Conservation (phyloP, 2,888 invertebrate genomes). For the Drosophila neutralis region DNA sequence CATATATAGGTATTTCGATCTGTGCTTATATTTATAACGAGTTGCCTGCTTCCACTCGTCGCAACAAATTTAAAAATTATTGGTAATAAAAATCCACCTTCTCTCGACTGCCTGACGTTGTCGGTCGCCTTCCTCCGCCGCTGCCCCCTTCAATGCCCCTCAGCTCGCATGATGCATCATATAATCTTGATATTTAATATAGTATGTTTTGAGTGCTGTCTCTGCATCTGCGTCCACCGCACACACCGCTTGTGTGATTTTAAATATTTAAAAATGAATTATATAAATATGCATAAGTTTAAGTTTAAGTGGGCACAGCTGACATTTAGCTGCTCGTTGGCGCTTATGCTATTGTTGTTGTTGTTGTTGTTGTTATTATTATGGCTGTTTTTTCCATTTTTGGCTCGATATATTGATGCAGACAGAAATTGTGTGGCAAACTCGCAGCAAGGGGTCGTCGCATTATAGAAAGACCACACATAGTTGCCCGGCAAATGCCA, state of each 20-base stretch:
- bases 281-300: conserved; percentile 78
- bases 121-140: not conserved
- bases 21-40: conserved; percentile 78
- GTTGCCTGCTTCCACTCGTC: conserved; percentile 73
- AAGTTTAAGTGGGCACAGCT: conserved; percentile 72
- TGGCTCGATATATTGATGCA: conserved; percentile 27
- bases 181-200: conserved; percentile 77
- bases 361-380: conserved; percentile 6
- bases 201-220: conserved; percentile 60
- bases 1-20: conserved; percentile 55
- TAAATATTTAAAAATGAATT: conserved; percentile 76
- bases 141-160: not conserved
- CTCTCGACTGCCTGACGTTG: conserved; percentile 17
- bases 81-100: conserved; percentile 78
- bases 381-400: not conserved
- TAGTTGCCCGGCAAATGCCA: conserved; percentile 39
- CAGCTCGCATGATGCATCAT: conserved; percentile 63
- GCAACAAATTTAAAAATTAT: conserved; percentile 77
- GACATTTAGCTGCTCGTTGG: conserved; percentile 63
- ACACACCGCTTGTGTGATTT: conserved; percentile 47
- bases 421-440: conserved; percentile 21
- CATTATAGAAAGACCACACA: conserved; percentile 36
- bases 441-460: conserved; percentile 41
- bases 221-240: not conserved
- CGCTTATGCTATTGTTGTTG: conserved; percentile 2